Evolutionary conservation across 2,797 vertebrate genomes (phyloP).

Genomic region (Peromyscus melanophrys): DNA sequence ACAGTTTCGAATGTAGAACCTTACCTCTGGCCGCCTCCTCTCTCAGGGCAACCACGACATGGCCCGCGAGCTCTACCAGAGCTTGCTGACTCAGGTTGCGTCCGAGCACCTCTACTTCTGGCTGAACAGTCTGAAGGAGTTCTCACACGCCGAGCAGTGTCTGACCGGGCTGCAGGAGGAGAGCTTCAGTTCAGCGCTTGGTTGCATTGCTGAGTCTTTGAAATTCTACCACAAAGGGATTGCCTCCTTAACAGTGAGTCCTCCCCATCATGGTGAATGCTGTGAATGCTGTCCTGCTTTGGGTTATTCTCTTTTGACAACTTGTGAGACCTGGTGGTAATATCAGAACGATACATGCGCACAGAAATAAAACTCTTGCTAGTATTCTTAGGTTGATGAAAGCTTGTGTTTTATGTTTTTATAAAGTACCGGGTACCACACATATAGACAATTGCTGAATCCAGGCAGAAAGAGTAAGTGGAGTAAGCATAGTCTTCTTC

Average conservation of each 20-base stretch:
- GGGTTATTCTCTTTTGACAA: constrained; percentile 23
- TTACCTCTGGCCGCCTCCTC: constrained; percentile 55
- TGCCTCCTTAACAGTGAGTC: constrained; percentile 97
- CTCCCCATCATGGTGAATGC: not conserved
- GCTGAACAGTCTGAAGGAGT: constrained; percentile 99
- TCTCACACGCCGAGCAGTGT: constrained; percentile 97
- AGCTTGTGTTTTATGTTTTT: constrained; percentile 40
- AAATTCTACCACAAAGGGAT: constrained; percentile 99
- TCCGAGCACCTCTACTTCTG: constrained; percentile 99
- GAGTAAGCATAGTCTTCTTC: not conserved
- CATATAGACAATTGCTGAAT: not conserved
- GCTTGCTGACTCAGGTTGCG: constrained; percentile 97
- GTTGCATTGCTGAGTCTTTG: constrained; percentile 96
- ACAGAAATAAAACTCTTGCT: not conserved
- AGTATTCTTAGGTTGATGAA: not conserved
- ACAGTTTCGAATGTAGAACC: not conserved
- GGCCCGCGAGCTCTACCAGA: constrained; percentile 97
- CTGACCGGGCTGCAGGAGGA: constrained; percentile 94
- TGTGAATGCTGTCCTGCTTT: not conserved
- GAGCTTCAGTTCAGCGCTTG: constrained; percentile 95
- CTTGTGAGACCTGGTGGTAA: not conserved
- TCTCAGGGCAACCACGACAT: constrained; percentile 97
- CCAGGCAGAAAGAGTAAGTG: not conserved
- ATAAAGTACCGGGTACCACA: not conserved
- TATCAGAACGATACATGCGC: not conserved